Conservation (phyloP, 2,113 vertebrate species). For the Ochotona princeps region DNA sequence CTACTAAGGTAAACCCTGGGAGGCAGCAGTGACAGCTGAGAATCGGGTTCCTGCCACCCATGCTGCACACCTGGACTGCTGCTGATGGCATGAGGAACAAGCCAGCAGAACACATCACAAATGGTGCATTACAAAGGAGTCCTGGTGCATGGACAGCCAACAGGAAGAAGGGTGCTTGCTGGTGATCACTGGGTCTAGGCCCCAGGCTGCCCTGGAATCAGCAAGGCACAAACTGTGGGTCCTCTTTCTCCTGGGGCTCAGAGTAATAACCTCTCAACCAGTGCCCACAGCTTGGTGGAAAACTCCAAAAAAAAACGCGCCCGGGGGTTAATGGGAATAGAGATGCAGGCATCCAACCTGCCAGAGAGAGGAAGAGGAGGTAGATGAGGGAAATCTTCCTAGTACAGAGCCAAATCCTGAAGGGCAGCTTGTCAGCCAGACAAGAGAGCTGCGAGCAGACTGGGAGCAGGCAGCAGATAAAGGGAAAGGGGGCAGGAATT, state of each 20-base stretch:
- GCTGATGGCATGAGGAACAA: too few relatives aligned
- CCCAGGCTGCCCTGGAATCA: background rate
- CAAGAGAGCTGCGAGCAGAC: background rate
- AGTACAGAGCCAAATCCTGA: background rate
- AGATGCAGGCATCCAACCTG: background rate
- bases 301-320: conserved; percentile 39
- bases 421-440: conserved; percentile 29
- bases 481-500: background rate
- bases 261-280: background rate
- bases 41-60: too few relatives aligned
- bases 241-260: background rate
- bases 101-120: too few relatives aligned
- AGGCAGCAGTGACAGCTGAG: too few relatives aligned
- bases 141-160: background rate
- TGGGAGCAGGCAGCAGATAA: background rate
- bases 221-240: background rate
- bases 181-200: background rate
- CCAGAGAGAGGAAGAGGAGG: background rate
- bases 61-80: too few relatives aligned
- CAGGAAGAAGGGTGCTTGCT: background rate
- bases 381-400: background rate
- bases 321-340: background rate
- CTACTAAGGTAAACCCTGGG: too few relatives aligned
- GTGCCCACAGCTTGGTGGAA: conserved; percentile 16
- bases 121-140: too few relatives aligned